Percentiles rank a stretch among this genome's conserved stretches.
Conservation (phyloP, 1,140 invertebrate species). For the Colletes latitarsis region DNA sequence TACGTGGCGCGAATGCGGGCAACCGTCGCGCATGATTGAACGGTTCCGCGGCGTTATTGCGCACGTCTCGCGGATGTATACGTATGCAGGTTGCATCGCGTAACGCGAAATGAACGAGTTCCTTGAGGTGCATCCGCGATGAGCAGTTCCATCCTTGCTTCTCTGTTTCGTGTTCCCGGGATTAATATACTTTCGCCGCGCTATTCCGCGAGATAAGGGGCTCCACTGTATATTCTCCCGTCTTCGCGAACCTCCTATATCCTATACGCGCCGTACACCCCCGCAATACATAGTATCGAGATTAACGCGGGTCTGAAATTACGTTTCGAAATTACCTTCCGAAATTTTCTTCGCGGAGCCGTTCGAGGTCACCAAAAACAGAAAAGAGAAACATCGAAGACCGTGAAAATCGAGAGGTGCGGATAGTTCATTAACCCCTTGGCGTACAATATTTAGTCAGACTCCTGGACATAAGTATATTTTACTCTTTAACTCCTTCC, state of each 20-base stretch:
- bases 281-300: not conserved
- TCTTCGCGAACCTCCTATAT: not conserved
- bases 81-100: constrained; percentile 34
- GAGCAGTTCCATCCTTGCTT: not conserved
- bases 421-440: too few species aligned
- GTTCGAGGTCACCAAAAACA: not conserved
- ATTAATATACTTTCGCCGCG: not conserved
- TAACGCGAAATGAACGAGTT: constrained; percentile 39
- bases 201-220: not conserved
- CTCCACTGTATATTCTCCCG: not conserved
- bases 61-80: constrained; percentile 12
- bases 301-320: not conserved
- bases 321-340: not conserved
- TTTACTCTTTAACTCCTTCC: too few species aligned
- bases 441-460: too few species aligned
- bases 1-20: constrained; percentile 35
- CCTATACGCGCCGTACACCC: not conserved
- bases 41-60: constrained; percentile 34
- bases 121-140: constrained; percentile 46
- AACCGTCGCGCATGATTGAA: constrained; percentile 32
- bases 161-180: too few species aligned
- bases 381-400: not conserved
- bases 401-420: not conserved
- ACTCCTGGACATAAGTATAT: too few species aligned
- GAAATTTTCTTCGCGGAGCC: not conserved